These are phyloP conservation scores for Caradrina clavipalpis DNA, from an alignment of 2,888 invertebrate genomes.

Conservation along the genomic window DNA sequence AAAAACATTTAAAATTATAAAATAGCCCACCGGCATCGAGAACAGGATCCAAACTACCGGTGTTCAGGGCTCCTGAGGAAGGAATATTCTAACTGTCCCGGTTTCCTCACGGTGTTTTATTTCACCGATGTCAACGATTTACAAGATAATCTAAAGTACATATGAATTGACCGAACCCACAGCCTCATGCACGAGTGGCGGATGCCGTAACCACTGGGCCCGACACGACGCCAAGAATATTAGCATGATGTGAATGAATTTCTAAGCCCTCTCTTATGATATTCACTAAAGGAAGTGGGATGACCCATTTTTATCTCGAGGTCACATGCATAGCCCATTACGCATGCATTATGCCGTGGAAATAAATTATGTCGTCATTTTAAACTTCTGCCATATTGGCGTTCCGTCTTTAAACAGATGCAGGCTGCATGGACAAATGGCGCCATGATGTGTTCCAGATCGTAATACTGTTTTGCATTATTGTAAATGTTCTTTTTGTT, in stretches of 20 bases:
- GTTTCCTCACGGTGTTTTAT: too few relatives aligned
- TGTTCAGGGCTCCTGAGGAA: too few relatives aligned
- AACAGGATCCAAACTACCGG: too few relatives aligned
- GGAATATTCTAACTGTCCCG: too few relatives aligned
- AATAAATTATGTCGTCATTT: constrained; percentile 42
- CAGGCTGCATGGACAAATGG: constrained; percentile 21
- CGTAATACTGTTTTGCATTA: constrained; percentile 1
- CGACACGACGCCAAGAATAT: neutral
- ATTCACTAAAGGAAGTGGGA: constrained; percentile 38
- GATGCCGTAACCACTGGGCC: too few relatives aligned
- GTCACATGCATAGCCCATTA: constrained; percentile 45
- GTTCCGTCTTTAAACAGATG: constrained; percentile 17
- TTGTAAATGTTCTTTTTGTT: constrained; percentile 5
- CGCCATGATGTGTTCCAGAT: constrained; percentile 4
- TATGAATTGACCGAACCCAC: too few relatives aligned
- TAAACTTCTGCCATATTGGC: constrained; percentile 7
- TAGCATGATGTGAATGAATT: constrained; percentile 27
- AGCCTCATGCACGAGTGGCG: too few relatives aligned
- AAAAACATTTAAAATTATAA: too few relatives aligned
- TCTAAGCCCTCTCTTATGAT: constrained; percentile 18
- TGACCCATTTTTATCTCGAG: constrained; percentile 51
- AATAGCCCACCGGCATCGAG: too few relatives aligned
- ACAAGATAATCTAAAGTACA: too few relatives aligned
- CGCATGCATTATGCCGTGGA: constrained; percentile 48
- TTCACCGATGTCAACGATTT: too few relatives aligned